phyloP scores from a whole-genome alignment of 2,797 vertebrate species.

The Harpagifer antarcticus region DNA sequence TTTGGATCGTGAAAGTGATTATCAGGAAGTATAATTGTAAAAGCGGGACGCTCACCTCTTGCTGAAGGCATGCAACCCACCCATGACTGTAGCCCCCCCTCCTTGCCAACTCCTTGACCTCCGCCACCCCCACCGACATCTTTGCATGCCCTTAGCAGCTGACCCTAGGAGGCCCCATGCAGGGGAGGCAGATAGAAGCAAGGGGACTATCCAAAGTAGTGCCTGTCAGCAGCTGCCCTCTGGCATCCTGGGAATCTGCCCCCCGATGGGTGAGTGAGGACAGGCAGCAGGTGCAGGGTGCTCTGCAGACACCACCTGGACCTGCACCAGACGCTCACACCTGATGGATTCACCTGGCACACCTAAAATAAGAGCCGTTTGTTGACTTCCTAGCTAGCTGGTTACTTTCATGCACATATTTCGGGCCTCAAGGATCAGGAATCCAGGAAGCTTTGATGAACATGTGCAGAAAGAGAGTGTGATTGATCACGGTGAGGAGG shows the following conservation, averaged over 20 bases:
- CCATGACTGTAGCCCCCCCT: constrained; percentile 32
- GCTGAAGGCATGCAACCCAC: constrained; percentile 71
- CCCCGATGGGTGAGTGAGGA: constrained; percentile 78
- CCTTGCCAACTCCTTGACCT: constrained; percentile 76
- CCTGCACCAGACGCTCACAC: constrained; percentile 69
- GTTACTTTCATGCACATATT: constrained; percentile 30
- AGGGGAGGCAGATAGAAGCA: constrained; percentile 56
- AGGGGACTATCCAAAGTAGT: constrained; percentile 59
- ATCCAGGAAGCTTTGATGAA: constrained; percentile 56
- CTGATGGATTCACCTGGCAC: constrained; percentile 77
- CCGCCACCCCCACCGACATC: constrained; percentile 65
- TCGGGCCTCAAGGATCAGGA: constrained; percentile 47
- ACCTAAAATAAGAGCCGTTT: constrained; percentile 57
- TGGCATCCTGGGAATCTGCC: constrained; percentile 85
- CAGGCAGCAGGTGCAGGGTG: constrained; percentile 84
- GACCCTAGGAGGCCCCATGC: constrained; percentile 72
- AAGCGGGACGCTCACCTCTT: constrained; percentile 72
- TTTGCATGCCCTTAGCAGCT: constrained; percentile 77
- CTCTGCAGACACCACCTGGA: constrained; percentile 76
- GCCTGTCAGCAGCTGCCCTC: constrained; percentile 87
- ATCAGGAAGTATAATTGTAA: constrained; percentile 78
- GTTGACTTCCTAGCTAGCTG: constrained; percentile 25
- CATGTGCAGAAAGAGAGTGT: constrained; percentile 61
- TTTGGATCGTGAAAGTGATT: constrained; percentile 82
- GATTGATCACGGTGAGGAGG: constrained; percentile 69